Conservation (phyloP, 2,797 vertebrate species). For the Sebastes vulpes region DNA sequence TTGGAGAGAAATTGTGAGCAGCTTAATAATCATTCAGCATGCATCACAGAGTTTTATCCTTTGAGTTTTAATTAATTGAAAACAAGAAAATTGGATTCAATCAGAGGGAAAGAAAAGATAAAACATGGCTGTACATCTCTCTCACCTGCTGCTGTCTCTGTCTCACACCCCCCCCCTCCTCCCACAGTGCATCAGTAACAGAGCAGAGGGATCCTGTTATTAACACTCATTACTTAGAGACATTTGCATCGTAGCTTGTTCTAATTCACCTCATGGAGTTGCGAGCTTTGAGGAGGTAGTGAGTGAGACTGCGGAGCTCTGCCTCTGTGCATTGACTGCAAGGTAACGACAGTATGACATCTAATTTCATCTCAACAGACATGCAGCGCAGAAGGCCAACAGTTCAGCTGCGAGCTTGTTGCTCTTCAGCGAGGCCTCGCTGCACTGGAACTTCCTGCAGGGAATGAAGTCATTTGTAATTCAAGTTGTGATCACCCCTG, state of each 20-base stretch:
- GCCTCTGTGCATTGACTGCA: background rate
- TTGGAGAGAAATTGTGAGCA: background rate
- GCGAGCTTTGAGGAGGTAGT: background rate
- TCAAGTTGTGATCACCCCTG: slow-evolving; percentile 23
- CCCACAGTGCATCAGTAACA: background rate
- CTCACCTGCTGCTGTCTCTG: slow-evolving; percentile 21
- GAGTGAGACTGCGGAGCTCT: background rate
- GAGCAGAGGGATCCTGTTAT: slow-evolving; percentile 29
- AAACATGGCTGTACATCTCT: slow-evolving; percentile 1
- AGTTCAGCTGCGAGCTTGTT: background rate
- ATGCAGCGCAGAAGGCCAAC: background rate
- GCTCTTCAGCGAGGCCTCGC: background rate
- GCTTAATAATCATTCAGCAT: slow-evolving; percentile 26
- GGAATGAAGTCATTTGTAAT: slow-evolving; percentile 7
- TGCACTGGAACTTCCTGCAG: background rate
- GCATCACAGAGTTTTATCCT: slow-evolving; percentile 28
- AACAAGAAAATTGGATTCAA: slow-evolving; percentile 50
- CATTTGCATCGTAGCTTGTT: slow-evolving; percentile 38
- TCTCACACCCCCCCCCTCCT: background rate
- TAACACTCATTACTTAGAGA: slow-evolving; percentile 40
- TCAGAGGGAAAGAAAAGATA: slow-evolving; percentile 30
- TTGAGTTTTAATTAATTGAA: slow-evolving; percentile 49
- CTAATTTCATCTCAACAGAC: background rate
- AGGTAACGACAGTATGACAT: slow-evolving; percentile 4
- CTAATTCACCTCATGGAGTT: slow-evolving; percentile 21